Conservation (phyloP, 2,888 invertebrate species). For the Osmoderma eremita region DNA sequence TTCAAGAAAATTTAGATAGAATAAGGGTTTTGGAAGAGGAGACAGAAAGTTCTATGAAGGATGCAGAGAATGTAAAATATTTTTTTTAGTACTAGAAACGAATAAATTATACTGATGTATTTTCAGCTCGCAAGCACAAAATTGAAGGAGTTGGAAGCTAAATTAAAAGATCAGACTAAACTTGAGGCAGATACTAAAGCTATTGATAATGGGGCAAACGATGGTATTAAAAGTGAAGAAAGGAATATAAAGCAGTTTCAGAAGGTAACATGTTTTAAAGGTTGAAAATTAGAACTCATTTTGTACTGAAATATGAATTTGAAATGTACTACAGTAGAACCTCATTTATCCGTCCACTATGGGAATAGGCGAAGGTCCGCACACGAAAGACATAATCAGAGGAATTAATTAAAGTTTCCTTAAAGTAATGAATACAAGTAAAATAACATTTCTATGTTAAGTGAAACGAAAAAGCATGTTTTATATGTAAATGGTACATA, state of each 20-base stretch:
- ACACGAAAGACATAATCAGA: no score
- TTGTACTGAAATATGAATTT: no score
- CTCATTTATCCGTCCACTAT: no score
- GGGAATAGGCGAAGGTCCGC: no score
- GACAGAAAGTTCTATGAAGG: constrained; percentile 71
- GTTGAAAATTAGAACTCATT: no score
- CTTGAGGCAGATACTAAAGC: constrained; percentile 74
- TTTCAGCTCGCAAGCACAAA: constrained; percentile 74
- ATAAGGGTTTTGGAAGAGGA: constrained; percentile 69
- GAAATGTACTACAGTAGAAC: no score
- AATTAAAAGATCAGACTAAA: constrained; percentile 73
- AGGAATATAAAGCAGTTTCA: constrained; percentile 75
- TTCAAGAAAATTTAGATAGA: constrained; percentile 67
- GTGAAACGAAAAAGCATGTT: no score
- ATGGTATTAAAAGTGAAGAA: constrained; percentile 74
- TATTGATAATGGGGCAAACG: constrained; percentile 72
- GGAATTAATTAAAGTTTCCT: no score
- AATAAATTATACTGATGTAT: constrained; percentile 33
- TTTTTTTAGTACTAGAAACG: constrained; percentile 11
- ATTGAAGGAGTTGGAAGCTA: constrained; percentile 72
- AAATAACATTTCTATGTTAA: no score
- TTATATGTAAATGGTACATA: no score
- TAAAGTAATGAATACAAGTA: no score
- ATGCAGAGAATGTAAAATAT: constrained; percentile 71
- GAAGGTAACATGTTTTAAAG: constrained; percentile 56